Evolutionary conservation across 2,797 vertebrate genomes (phyloP).

Genomic region (Lepus oiostolus): DNA sequence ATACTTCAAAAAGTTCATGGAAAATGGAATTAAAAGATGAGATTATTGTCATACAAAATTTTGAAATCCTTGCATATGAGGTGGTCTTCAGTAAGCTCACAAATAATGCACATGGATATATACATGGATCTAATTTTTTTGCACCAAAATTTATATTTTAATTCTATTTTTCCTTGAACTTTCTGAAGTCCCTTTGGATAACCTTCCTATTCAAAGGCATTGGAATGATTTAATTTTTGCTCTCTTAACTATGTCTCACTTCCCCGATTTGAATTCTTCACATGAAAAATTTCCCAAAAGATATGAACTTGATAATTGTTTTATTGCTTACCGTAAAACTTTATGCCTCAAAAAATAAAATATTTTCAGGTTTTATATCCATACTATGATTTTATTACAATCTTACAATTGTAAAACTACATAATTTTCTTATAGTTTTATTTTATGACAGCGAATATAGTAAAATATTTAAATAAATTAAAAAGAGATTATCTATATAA

Average conservation of each 20-base stretch:
- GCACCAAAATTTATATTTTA: neutral
- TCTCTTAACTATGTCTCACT: neutral
- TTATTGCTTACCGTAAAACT: neutral
- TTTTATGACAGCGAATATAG: neutral
- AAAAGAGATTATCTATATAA: neutral
- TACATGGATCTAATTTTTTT: no score
- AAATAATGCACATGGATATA: no score
- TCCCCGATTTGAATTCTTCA: neutral
- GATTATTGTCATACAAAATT: no score
- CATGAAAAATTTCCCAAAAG: conserved; percentile 12
- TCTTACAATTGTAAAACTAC: neutral
- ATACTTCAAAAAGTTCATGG: no score
- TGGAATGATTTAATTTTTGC: conserved; percentile 33
- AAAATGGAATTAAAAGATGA: no score
- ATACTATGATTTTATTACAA: neutral
- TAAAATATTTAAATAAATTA: neutral
- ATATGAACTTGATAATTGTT: neutral
- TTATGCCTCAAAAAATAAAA: neutral
- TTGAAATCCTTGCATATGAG: no score
- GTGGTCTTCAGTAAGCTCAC: no score
- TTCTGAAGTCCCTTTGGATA: no score
- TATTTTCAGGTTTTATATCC: neutral
- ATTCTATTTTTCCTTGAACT: no score
- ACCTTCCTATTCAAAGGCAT: neutral
- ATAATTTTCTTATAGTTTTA: neutral